Base-by-base conservation (phyloP, 2,888 invertebrate genomes). In the Halictus quadricinctus region DNA sequence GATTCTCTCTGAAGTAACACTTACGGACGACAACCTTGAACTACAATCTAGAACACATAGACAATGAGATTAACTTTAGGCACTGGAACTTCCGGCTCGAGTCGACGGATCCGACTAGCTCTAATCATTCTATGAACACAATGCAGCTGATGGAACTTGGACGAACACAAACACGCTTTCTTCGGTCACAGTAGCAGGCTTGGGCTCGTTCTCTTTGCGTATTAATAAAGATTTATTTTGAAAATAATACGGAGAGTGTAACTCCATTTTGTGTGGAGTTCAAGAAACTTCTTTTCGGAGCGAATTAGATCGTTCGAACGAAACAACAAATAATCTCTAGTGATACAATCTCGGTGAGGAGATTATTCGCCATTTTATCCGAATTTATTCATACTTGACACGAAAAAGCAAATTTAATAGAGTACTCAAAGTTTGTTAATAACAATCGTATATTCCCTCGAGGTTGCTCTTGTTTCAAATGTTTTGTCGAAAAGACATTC, bases 11-110 rank as follows among this genome's bases (percentile, higher is more conserved):
- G 76, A 84, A 76, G 79, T 82, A 84, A 88, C 83, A 88, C 80
- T 88, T 82, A 87, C 87, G 82, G 85, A 81, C 78, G 83, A 88
- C 80, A 88, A 87, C 77, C 83, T 87, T 86, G 88, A 87, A 87
- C 81, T 87, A 90, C 73, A 88, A 88, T 90, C 86, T 87, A 90
- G 81, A 89, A 90, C 88, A 88, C 78, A 84, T 87, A 88, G 85
- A 89, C 86, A 87, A 87, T 50, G 85, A 84, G 80, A 89, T 87
- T 88, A 88, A 82, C 83, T 87, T 80, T 79, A 88, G 90, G 90
- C 91, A 90, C 91, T 90, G 86, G 83, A 75, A 75, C 72, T 76
- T 75, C 13, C 64, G 29, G 58, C n/a, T 29, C 46, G 48, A 13
- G n/a, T 60, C 46, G 60, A 25, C 48, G 76, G 46, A 10, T 46